phyloP scores from a whole-genome alignment of 2,888 invertebrate genomes.

The Nematopogon swammerdamellus region DNA sequence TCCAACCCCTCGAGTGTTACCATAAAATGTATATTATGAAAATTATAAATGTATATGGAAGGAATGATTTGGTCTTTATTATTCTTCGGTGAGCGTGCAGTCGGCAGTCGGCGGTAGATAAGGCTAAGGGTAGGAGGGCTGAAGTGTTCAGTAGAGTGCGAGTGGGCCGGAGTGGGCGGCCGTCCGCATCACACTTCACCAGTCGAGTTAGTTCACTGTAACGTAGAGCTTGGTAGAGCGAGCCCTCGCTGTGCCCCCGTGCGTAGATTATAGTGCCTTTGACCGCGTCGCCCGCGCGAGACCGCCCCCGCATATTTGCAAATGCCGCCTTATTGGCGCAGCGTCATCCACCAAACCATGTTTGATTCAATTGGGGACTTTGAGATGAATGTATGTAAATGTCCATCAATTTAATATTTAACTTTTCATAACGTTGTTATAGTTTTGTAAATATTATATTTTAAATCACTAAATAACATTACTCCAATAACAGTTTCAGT shows the following conservation, averaged over 20 bases:
- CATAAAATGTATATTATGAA: slow-evolving; percentile 40
- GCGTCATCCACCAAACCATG: too few relatives aligned
- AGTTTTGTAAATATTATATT: neutral
- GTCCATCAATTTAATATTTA: too few relatives aligned
- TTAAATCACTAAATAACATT: neutral
- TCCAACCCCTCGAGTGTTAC: slow-evolving; percentile 25
- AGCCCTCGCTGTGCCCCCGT: neutral
- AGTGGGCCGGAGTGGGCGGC: neutral
- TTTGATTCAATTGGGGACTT: too few relatives aligned
- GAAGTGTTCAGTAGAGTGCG: too few relatives aligned
- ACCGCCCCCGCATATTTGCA: neutral
- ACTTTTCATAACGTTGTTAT: neutral
- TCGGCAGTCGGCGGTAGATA: too few relatives aligned
- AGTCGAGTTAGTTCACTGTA: neutral
- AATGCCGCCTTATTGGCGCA: too few relatives aligned
- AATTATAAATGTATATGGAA: slow-evolving; percentile 21
- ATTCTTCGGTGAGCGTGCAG: neutral
- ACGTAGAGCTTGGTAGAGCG: neutral
- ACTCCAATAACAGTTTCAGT: neutral
- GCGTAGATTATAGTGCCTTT: neutral
- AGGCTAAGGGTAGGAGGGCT: too few relatives aligned
- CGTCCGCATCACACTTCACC: neutral
- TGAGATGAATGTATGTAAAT: too few relatives aligned
- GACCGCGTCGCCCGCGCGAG: neutral
- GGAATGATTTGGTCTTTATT: neutral